phyloP scores from a whole-genome alignment of 2,113 vertebrate species.

The Machaerirhynchus nigripectus region DNA sequence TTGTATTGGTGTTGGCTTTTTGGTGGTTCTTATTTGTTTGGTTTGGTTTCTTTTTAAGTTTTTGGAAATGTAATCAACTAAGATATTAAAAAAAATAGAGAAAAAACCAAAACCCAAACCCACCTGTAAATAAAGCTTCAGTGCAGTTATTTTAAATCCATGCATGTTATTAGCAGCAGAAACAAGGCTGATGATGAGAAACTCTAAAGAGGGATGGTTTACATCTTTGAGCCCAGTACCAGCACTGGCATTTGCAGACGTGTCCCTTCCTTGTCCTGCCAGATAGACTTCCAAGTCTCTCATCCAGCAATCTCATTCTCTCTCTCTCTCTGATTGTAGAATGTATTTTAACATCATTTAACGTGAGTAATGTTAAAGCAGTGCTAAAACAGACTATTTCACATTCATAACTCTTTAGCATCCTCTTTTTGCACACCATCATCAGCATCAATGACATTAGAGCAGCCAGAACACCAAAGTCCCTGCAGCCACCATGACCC shows the following conservation, averaged over 20 bases:
- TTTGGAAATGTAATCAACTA: neutral
- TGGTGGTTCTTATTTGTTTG: neutral
- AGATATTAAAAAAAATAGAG: too few relatives aligned
- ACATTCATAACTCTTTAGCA: neutral
- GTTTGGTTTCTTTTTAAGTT: fast-evolving
- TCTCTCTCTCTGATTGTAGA: neutral
- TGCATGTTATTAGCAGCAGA: neutral
- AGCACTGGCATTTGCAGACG: neutral
- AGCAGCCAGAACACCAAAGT: neutral
- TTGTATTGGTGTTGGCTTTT: neutral
- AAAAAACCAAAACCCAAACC: fast-evolving
- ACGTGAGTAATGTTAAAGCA: neutral
- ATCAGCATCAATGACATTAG: neutral
- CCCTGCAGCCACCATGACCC: neutral
- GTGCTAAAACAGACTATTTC: neutral
- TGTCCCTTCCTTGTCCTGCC: neutral
- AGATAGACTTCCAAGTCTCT: neutral
- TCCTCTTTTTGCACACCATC: neutral
- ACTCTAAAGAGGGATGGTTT: neutral
- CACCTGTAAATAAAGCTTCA: neutral
- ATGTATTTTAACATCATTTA: neutral
- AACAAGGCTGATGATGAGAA: neutral
- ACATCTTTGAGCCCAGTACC: neutral
- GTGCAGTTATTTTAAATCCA: neutral
- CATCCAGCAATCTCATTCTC: neutral